Base-by-base conservation (phyloP, 1,140 invertebrate species). In the Geopemphigus sp. region DNA sequence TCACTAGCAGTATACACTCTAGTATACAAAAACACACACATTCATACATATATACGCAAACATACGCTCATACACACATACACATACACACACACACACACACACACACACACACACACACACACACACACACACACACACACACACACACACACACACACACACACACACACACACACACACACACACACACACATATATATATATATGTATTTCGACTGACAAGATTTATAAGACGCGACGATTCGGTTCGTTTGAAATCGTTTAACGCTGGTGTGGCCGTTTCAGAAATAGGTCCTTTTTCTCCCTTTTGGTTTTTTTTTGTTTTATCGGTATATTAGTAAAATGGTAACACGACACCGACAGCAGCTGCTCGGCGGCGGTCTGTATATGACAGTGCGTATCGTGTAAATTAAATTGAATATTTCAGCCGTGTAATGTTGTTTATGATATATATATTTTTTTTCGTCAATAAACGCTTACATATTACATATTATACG, bases 221-320 rank as follows among this genome's bases (percentile, higher is more conserved):
- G 64, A 22, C 47, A 70, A 78, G 56, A 63, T 50, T 78, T 78
- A 78, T 61, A 47, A 78, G 32, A 61, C 56, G 15, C 39, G 57
- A 26, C 74, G 54, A 61, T 78, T 78, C 74, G 74, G 74, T 78
- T 78, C 74, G 56, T 78, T 78, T 78, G 74, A 78, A 78, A 78
- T 78, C 74, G 74, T 78, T 78, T 78, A 78, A 47, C 74, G 15
- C 39, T 63, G 57, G 32, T 29, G 74, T 61, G 74, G 74, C 54
- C 39, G 50, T 19, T 39, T 59, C 45, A 39, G n/a, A 6, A 45
- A n/a, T 39, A 6, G 5, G 29, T 74, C 26, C 68, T 54, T 53
- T 64, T 39, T n/a, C 70, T 56, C 47, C 45, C 17, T 29, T 61
- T 59, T 17, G 6, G 8, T 47, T 61, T 57, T 32, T 15, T 24